Conservation (phyloP, 2,888 invertebrate genomes). For the Pristionchus arcanus region DNA sequence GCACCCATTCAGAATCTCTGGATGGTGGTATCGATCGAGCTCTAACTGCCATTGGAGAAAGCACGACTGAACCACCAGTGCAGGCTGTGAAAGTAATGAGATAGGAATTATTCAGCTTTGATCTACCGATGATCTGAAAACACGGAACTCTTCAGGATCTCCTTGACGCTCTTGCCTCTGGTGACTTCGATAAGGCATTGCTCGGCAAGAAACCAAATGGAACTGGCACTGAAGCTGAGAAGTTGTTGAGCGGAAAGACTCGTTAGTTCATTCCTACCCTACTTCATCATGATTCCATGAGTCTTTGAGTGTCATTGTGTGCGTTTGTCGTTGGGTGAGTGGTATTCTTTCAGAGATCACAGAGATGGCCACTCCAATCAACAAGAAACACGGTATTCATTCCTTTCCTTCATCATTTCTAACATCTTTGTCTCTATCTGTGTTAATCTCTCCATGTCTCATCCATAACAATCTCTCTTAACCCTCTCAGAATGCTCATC, state of each 20-base stretch:
- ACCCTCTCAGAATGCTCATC: conserved; percentile 59
- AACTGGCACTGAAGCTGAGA: conserved; percentile 25
- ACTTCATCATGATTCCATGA: neutral
- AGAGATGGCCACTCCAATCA: conserved; percentile 17
- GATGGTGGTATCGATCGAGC: conserved; percentile 30
- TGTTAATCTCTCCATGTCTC: neutral
- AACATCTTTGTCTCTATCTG: neutral
- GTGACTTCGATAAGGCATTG: conserved; percentile 64
- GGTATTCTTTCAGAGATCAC: neutral
- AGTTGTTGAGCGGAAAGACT: conserved; percentile 40
- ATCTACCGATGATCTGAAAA: neutral
- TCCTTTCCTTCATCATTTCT: conserved; percentile 22
- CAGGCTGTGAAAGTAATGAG: conserved; percentile 68
- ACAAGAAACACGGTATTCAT: conserved; percentile 53
- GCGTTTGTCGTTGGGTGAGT: neutral
- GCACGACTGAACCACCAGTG: conserved; percentile 75
- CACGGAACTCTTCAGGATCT: conserved; percentile 61
- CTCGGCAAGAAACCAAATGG: conserved; percentile 22
- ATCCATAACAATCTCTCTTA: conserved; percentile 12
- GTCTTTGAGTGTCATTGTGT: neutral
- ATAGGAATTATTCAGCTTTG: neutral
- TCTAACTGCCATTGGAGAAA: neutral
- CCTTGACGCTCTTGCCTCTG: conserved; percentile 68
- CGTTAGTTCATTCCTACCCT: conserved; percentile 20
- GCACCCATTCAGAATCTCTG: neutral